Evolutionary conservation across 2,888 invertebrate species (phyloP).

Genomic region (Chrysopilus asiliformis): DNA sequence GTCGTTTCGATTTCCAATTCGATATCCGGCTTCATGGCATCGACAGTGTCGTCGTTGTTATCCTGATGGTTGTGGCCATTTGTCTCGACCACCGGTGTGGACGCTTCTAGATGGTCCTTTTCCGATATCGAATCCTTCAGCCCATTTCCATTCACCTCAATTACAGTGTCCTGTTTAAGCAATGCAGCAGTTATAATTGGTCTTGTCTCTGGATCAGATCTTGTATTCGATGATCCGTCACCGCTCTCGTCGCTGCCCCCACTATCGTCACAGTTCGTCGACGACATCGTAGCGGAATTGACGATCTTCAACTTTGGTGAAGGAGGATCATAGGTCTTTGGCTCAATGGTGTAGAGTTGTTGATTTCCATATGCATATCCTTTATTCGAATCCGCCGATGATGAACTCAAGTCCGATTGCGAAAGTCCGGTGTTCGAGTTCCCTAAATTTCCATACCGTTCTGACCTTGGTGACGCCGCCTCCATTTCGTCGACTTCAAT

Average conservation of each 20-base stretch:
- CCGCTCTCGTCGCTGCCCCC: slow-evolving; percentile 9
- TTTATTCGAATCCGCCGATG: slow-evolving; percentile 54
- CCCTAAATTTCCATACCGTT: slow-evolving; percentile 34
- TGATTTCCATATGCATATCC: slow-evolving; percentile 72
- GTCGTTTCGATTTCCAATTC: slow-evolving; percentile 37
- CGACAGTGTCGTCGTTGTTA: slow-evolving; percentile 21
- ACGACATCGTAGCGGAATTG: slow-evolving; percentile 14
- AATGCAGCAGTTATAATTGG: slow-evolving; percentile 59
- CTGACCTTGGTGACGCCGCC: slow-evolving; percentile 17
- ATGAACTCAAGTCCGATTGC: slow-evolving; percentile 67
- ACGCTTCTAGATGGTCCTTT: neutral
- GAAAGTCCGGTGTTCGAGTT: slow-evolving; percentile 62
- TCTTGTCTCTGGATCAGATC: slow-evolving; percentile 36
- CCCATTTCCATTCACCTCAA: slow-evolving; percentile 17
- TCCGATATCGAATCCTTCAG: slow-evolving; percentile 13
- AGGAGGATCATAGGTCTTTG: slow-evolving; percentile 48
- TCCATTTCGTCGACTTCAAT: slow-evolving; percentile 23
- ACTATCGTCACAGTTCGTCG: slow-evolving; percentile 15
- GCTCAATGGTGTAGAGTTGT: slow-evolving; percentile 58
- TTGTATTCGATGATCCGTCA: slow-evolving; percentile 7
- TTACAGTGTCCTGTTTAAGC: slow-evolving; percentile 48
- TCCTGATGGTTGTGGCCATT: slow-evolving; percentile 3
- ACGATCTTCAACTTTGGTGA: slow-evolving; percentile 27
- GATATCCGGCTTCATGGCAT: too few relatives aligned
- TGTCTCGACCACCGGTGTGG: neutral